Evolutionary conservation across 2,888 invertebrate species (phyloP).

Genomic region (Poecilus cupreus): DNA sequence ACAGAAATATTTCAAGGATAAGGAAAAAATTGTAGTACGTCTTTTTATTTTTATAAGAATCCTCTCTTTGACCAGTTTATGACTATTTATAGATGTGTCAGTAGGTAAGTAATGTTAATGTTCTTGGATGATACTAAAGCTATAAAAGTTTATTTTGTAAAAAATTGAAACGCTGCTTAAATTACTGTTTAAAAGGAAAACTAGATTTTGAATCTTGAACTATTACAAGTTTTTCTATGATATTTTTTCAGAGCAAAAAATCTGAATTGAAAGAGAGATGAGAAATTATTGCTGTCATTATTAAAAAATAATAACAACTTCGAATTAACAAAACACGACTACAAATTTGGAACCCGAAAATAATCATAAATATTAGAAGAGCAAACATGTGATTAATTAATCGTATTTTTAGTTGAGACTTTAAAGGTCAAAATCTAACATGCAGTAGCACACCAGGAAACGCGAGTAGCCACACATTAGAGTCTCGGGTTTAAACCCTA

Average conservation of each 20-base stretch:
- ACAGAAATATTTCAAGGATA: constrained; percentile 21
- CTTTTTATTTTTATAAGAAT: constrained; percentile 7
- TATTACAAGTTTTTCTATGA: neutral
- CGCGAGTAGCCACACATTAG: too few relatives aligned
- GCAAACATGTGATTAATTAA: too few relatives aligned
- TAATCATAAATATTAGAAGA: too few relatives aligned
- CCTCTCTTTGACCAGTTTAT: constrained; percentile 7
- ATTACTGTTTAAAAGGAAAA: constrained; percentile 37
- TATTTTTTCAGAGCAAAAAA: neutral
- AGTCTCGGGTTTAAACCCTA: too few relatives aligned
- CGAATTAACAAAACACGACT: neutral
- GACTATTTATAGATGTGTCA: constrained; percentile 31
- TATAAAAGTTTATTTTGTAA: constrained; percentile 20
- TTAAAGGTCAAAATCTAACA: too few relatives aligned
- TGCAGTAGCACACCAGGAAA: too few relatives aligned
- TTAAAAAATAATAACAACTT: neutral
- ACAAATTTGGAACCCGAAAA: neutral
- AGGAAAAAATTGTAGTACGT: constrained; percentile 17
- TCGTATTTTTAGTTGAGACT: too few relatives aligned
- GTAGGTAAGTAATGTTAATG: constrained; percentile 34
- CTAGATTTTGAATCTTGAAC: constrained; percentile 25
- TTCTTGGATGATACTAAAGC: neutral
- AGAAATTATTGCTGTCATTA: neutral
- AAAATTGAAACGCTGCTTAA: constrained; percentile 15
- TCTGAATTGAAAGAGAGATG: neutral